Base-by-base conservation (phyloP, 2,113 vertebrate genomes). In the Eclectus roratus region DNA sequence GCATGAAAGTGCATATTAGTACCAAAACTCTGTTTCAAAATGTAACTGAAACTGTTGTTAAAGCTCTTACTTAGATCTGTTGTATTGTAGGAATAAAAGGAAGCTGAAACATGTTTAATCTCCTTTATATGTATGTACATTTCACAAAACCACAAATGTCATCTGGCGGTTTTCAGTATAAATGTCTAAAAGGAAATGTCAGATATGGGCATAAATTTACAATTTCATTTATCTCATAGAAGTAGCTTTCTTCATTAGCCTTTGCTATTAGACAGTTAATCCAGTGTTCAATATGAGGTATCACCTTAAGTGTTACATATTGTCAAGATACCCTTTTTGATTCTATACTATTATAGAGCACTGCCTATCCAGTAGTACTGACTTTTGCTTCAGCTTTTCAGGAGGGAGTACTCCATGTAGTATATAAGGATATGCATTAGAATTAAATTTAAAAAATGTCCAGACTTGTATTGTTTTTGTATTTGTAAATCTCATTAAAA, bases 361-460 rank as follows among this genome's bases (percentile, higher is more conserved):
- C 9, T 64, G 19, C 33, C 29, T 71, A 4, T 20, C 43, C 43
- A 60, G 23, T 24, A 60, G 10, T n/a, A 64, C 25, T 63, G 35
- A 33, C 10, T 85, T 72, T 63, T 66, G 17, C 27, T 71, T 71
- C 6, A 27, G 28, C 17, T 86, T 80, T 82, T 53, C 64, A 55
- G 37, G 20, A 47, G 24, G 41, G 8, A 46, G 11, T 33, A 27
- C 6, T 33, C 4, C 0, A 0, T 5, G 11, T 63, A 16, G 2
- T 31, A 7, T 25, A 2, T 21, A 29, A 64, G n/a, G 9, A 20
- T 2, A 20, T 19, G 9, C 23, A 28, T 41, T 73, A n/a, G 13
- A 71, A 71, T 60, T 72, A 20, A 27, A 33, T 47, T 5, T 5
- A 52, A 50, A 55, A 31, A 7, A 7, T n/a, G 10, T 9, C 52